phyloP scores from a whole-genome alignment of 2,797 vertebrate genomes.

The Eleutherodactylus coqui region DNA sequence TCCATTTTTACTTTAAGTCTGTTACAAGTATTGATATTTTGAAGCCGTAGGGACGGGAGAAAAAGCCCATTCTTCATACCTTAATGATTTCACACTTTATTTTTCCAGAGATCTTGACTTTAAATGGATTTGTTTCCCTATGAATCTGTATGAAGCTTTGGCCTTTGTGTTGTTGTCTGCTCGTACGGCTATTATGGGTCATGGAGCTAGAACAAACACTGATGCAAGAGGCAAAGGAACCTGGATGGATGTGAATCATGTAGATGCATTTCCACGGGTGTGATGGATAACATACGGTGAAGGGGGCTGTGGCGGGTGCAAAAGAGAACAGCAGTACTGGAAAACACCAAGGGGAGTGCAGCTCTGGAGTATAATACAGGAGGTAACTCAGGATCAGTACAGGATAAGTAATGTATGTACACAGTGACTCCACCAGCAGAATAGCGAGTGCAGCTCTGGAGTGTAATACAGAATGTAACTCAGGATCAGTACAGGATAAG shows the following conservation, averaged over 20 bases:
- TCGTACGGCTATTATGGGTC: not conserved
- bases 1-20: slow-evolving; percentile 49
- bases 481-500: too few species aligned
- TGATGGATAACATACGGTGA: not conserved
- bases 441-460: too few species aligned
- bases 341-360: not conserved
- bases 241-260: not conserved
- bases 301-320: not conserved
- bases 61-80: slow-evolving; percentile 45
- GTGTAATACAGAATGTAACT: too few species aligned
- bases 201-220: not conserved
- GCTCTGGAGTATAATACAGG: not conserved
- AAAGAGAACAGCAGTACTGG: too few species aligned
- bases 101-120: slow-evolving; percentile 25
- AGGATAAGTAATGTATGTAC: too few species aligned
- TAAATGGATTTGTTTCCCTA: slow-evolving; percentile 49
- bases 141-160: slow-evolving; percentile 8
- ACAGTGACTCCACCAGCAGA: too few species aligned
- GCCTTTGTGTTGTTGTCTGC: not conserved
- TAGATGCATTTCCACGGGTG: not conserved
- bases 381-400: too few species aligned
- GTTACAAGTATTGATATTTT: slow-evolving; percentile 57
- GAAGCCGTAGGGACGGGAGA: slow-evolving; percentile 33
- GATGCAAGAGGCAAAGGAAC: not conserved
- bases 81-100: slow-evolving; percentile 47